Percentiles rank a stretch among this genome's conserved stretches.
Conservation (phyloP, 2,888 invertebrate genomes). For the Cinara cedri region DNA sequence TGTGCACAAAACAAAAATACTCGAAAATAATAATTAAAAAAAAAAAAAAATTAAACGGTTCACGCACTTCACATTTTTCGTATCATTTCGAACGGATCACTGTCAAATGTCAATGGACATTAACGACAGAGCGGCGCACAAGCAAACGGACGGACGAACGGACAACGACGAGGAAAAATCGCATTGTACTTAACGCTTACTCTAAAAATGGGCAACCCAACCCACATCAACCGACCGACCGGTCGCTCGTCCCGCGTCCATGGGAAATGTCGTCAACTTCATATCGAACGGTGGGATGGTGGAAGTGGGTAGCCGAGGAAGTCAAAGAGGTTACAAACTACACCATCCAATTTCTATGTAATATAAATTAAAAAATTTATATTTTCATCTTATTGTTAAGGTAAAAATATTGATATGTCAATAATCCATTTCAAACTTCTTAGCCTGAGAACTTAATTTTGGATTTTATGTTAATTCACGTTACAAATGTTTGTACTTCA, state of each 20-base stretch:
- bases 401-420: too few species aligned
- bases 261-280: not conserved
- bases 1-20: too few species aligned
- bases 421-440: too few species aligned
- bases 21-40: not conserved
- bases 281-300: not conserved
- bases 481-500: too few species aligned
- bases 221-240: conserved; percentile 27
- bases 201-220: conserved; percentile 54
- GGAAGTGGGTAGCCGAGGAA: not conserved
- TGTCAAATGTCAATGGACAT: not conserved
- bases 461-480: too few species aligned
- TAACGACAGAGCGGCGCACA: not conserved
- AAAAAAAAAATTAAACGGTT: not conserved
- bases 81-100: not conserved
- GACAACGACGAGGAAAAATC: not conserved
- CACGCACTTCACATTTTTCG: conserved; percentile 29
- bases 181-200: not conserved
- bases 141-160: not conserved
- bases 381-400: too few species aligned
- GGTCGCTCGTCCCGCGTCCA: not conserved
- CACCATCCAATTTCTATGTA: too few species aligned
- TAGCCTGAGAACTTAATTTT: too few species aligned
- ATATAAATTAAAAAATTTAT: too few species aligned
- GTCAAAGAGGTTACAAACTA: conserved; percentile 63